Percentiles rank a stretch among this genome's conserved stretches.
phyloP scores from a whole-genome alignment of 2,888 invertebrate genomes.

The Oeneis ivallda region DNA sequence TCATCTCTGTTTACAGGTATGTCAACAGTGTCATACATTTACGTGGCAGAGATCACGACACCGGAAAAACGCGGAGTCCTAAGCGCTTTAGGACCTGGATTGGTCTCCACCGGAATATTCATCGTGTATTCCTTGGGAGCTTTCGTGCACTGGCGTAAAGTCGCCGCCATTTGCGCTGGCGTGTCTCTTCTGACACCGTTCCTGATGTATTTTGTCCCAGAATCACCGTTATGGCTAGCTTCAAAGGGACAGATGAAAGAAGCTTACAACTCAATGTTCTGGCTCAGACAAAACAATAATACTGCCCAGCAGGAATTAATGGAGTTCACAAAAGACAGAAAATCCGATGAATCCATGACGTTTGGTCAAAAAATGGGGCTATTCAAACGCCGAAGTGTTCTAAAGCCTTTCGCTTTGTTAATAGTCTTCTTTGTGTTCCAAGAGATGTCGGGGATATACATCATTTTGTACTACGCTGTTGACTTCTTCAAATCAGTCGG shows the following conservation, averaged over 20 bases:
- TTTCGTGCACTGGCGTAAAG: constrained; percentile 84
- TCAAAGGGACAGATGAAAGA: constrained; percentile 82
- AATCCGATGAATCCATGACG: constrained; percentile 61
- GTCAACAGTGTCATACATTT: constrained; percentile 86
- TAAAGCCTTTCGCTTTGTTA: constrained; percentile 85
- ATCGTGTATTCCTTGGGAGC: constrained; percentile 86
- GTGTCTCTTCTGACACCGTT: constrained; percentile 80
- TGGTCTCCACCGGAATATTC: constrained; percentile 87
- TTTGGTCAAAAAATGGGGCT: constrained; percentile 67
- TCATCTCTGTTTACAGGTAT: constrained; percentile 77
- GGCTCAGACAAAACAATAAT: constrained; percentile 84
- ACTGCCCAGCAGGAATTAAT: constrained; percentile 84
- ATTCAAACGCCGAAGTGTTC: constrained; percentile 78
- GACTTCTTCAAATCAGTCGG: constrained; percentile 86
- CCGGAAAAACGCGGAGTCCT: constrained; percentile 85
- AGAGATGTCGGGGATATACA: constrained; percentile 88
- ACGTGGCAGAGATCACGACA: constrained; percentile 86
- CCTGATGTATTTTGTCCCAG: constrained; percentile 84
- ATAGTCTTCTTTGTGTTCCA: constrained; percentile 86
- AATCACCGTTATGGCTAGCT: constrained; percentile 86
- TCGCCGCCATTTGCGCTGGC: constrained; percentile 84
- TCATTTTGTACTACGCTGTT: constrained; percentile 87
- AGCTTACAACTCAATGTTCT: constrained; percentile 83
- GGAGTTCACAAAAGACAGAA: constrained; percentile 79
- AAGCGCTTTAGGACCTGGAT: constrained; percentile 85